These are phyloP conservation scores for Agrochola lota DNA, from an alignment of 2,888 invertebrate species.

Conservation along the genomic window DNA sequence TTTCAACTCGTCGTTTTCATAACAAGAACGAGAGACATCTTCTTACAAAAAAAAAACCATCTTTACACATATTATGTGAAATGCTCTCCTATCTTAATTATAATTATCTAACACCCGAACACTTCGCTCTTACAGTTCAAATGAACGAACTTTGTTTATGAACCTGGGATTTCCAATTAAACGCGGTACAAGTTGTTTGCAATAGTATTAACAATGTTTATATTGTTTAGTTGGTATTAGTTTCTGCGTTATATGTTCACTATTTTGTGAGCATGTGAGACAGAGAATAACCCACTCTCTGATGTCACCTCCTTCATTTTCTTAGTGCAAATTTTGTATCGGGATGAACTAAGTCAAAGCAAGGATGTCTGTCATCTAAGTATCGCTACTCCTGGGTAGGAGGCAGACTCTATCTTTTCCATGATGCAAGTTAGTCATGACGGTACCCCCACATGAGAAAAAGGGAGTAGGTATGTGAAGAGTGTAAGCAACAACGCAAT, in stretches of 20 bases:
- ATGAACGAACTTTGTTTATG: conserved; percentile 71
- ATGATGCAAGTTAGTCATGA: too few species aligned
- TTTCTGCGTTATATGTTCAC: conserved; percentile 18
- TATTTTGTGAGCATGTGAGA: not conserved
- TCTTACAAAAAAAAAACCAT: not conserved
- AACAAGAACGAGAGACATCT: not conserved
- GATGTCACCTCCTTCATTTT: too few species aligned
- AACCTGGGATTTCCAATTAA: conserved; percentile 71
- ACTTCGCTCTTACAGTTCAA: conserved; percentile 65
- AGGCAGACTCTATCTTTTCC: too few species aligned
- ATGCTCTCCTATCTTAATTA: conserved; percentile 9
- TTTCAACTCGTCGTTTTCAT: not conserved
- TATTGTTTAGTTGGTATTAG: conserved; percentile 60
- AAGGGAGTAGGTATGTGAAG: too few species aligned
- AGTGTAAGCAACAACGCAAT: too few species aligned
- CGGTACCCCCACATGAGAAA: too few species aligned
- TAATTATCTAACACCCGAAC: conserved; percentile 42
- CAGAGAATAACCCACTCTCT: not conserved
- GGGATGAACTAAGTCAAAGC: too few species aligned
- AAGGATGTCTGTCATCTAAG: too few species aligned
- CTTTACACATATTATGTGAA: not conserved
- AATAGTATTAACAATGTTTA: conserved; percentile 68
- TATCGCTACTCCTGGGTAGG: too few species aligned
- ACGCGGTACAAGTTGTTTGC: conserved; percentile 65
- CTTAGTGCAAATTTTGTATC: too few species aligned